These are phyloP conservation scores for Rhincodon typus DNA, from an alignment of 2,797 vertebrate species.

Conservation along the genomic window DNA sequence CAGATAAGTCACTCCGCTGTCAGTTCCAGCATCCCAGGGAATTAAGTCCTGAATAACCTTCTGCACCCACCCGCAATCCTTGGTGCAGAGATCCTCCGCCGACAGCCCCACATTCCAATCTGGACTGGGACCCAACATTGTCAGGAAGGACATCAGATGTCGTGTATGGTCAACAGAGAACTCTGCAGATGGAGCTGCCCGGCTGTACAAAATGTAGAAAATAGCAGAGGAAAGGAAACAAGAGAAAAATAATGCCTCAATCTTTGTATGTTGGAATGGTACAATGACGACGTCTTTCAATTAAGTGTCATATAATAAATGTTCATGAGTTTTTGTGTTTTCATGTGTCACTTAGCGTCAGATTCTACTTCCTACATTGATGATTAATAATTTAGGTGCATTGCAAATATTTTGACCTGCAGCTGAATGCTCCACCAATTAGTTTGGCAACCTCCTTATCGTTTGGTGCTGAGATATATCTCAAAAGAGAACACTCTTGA, in stretches of 20 bases:
- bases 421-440: neutral
- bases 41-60: slow-evolving; percentile 87
- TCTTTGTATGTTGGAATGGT: neutral
- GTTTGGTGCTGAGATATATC: neutral
- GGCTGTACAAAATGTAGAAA: slow-evolving; percentile 57
- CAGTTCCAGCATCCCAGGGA: slow-evolving; percentile 95
- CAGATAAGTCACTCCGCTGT: slow-evolving; percentile 91
- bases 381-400: neutral
- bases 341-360: neutral
- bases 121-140: slow-evolving; percentile 92
- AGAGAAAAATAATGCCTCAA: neutral
- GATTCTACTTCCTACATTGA: neutral
- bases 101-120: slow-evolving; percentile 96
- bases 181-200: slow-evolving; percentile 91
- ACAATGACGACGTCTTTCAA: neutral
- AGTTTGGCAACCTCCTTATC: neutral
- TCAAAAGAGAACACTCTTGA: neutral
- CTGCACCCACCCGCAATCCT: slow-evolving; percentile 96
- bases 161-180: slow-evolving; percentile 90
- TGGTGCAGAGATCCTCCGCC: slow-evolving; percentile 91
- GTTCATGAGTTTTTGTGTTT: neutral
- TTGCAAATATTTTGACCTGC: neutral
- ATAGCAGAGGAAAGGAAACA: neutral
- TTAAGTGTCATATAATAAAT: neutral
- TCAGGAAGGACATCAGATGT: slow-evolving; percentile 94